Evolutionary conservation across 2,888 invertebrate species (phyloP), one percentile per base, ranked within the genome.

Genomic region (Nephrotoma guestfalica): DNA sequence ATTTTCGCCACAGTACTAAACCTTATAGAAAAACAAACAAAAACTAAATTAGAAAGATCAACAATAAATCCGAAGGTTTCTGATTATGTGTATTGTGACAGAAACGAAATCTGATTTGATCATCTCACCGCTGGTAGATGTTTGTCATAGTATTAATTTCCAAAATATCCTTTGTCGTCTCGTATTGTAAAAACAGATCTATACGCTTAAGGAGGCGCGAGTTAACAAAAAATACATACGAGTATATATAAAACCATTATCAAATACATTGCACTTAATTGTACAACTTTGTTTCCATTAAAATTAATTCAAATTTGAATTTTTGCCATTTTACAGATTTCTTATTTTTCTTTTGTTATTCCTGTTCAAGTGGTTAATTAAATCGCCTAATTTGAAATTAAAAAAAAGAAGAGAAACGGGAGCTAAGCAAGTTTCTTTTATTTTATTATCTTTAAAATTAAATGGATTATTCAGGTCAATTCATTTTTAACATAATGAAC

Each of bases 381-480:
- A 84, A 84, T 84, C 84, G 41, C 84, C 84, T 84, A 84, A 84
- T 84, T 84, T 71, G 71, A 71, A 71, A 51, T 51, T 51, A 71
- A 71, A 71, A 30, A 30, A 30, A 71, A 2, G 30, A 71, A 18
- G 30, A 18, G 71, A 30, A 57, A 57, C 30, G 47, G 30, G 30
- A 30, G 30, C 71, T 71, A 71, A 71, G 71, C 18, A 71, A 71
- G 30, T 71, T 71, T 71, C 15, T n/a, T 51, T 51, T 51, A 51
- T 51, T 30, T 71, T 30, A 71, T 71, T 71, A 71, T 71, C 71
- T 71, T 71, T 84, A n/a, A 6, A 15, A 84, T 84, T 84, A 84
- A 84, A 84, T 84, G 84, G 84, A 84, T 41, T 84, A 84, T 84
- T 84, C 84, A 84, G 84, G 84, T 84, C 84, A 84, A 84, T 84